These are phyloP conservation scores for Syndactyla subalaris DNA, from an alignment of 2,797 vertebrate genomes.

Conservation along the genomic window DNA sequence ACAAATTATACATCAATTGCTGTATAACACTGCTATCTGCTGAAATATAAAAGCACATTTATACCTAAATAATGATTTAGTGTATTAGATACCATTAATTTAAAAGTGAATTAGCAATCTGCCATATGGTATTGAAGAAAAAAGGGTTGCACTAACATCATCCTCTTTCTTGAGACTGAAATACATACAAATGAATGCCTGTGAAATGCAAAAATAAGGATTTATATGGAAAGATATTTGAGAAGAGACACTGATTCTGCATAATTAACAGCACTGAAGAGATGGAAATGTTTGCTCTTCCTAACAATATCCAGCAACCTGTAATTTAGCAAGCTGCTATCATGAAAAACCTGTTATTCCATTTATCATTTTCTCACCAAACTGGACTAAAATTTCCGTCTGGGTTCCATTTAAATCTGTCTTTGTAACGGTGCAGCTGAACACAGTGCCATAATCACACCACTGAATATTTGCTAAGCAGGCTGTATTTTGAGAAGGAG, in stretches of 20 bases:
- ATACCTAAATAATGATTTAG: not conserved
- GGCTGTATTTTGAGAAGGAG: not conserved
- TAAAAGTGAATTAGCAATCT: not conserved
- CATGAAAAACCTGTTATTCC: constrained; percentile 19
- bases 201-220: constrained; percentile 34
- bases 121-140: not conserved
- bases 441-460: constrained; percentile 1
- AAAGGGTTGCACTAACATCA: not conserved
- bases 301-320: not conserved
- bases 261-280: constrained; percentile 23
- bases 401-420: constrained; percentile 53
- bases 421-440: constrained; percentile 22
- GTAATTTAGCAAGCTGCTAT: constrained; percentile 20
- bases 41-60: not conserved
- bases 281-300: constrained; percentile 13
- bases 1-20: not conserved
- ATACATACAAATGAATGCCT: constrained; percentile 4
- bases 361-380: constrained; percentile 27
- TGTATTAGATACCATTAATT: not conserved
- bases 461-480: constrained; percentile 2
- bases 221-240: not conserved
- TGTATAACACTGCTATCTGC: not conserved
- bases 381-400: constrained; percentile 32
- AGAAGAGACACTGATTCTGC: constrained; percentile 8
- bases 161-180: not conserved